Evolutionary conservation across 2,888 invertebrate species (phyloP).

Genomic region (Sarcophaga variegata): DNA sequence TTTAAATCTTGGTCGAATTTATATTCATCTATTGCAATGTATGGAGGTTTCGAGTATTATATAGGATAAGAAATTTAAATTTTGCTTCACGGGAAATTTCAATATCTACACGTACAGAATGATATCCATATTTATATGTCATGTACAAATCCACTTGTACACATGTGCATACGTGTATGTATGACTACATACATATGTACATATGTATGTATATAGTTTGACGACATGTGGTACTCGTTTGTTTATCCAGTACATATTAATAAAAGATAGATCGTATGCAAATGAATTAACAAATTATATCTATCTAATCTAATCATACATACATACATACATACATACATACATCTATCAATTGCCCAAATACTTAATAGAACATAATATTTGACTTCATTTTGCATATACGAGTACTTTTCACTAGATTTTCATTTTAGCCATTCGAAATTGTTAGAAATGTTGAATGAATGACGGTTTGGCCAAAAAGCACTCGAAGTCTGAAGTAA

Average conservation of each 20-base stretch:
- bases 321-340: neutral
- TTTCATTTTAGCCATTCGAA: slow-evolving; percentile 35
- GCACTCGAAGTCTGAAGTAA: slow-evolving; percentile 42
- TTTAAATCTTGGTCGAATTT: no score
- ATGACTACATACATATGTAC: no score
- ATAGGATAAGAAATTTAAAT: no score
- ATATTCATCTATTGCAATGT: no score
- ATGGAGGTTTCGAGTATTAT: no score
- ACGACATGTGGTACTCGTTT: neutral
- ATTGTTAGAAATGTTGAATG: slow-evolving; percentile 14
- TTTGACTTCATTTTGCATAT: slow-evolving; percentile 30
- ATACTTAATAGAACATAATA: neutral
- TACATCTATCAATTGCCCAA: neutral
- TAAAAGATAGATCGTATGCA: neutral
- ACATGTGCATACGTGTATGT: no score
- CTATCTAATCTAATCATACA: neutral
- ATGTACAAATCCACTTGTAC: neutral
- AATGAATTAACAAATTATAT: neutral
- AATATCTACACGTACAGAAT: no score
- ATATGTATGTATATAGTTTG: neutral
- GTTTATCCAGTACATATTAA: neutral
- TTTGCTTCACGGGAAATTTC: no score
- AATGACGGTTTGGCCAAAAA: slow-evolving; percentile 12
- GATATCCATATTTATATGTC: neutral
- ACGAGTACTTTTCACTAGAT: slow-evolving; percentile 41